These are phyloP conservation scores for Pipistrellus nathusii DNA, from an alignment of 2,797 vertebrate genomes.

Conservation along the genomic window DNA sequence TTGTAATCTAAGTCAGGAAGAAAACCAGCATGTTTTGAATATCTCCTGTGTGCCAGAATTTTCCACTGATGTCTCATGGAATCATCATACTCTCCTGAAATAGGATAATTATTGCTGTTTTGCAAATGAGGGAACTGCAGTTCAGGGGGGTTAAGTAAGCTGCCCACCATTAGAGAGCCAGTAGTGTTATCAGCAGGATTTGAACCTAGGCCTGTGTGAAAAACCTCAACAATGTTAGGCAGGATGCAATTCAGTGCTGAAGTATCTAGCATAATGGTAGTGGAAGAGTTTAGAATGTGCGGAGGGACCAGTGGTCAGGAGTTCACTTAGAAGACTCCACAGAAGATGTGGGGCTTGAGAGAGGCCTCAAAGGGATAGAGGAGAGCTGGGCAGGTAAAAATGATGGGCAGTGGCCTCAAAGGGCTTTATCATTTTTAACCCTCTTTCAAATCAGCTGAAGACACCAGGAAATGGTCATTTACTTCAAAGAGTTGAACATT, in stretches of 20 bases:
- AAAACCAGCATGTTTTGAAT: constrained; percentile 13
- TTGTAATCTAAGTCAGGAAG: constrained; percentile 10
- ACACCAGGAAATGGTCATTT: neutral
- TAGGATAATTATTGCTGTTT: neutral
- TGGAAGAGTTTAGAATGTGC: neutral
- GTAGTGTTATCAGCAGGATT: neutral
- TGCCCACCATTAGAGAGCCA: neutral
- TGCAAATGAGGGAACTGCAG: neutral
- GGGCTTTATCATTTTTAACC: neutral
- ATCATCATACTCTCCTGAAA: neutral
- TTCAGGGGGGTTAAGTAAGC: neutral
- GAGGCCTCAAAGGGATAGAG: neutral
- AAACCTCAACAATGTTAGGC: neutral
- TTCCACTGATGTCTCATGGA: neutral
- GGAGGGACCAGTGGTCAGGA: too few relatives aligned
- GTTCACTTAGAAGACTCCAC: neutral
- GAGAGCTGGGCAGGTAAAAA: neutral
- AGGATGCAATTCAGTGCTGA: neutral
- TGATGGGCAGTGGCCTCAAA: neutral
- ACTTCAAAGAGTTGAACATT: neutral
- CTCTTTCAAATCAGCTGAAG: neutral
- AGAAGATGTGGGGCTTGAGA: neutral
- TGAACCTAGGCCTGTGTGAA: neutral
- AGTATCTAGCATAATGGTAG: neutral
- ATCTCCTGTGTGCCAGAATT: neutral